These are phyloP conservation scores for Synanthedon andrenaeformis DNA, from an alignment of 2,888 invertebrate species.

Conservation along the genomic window DNA sequence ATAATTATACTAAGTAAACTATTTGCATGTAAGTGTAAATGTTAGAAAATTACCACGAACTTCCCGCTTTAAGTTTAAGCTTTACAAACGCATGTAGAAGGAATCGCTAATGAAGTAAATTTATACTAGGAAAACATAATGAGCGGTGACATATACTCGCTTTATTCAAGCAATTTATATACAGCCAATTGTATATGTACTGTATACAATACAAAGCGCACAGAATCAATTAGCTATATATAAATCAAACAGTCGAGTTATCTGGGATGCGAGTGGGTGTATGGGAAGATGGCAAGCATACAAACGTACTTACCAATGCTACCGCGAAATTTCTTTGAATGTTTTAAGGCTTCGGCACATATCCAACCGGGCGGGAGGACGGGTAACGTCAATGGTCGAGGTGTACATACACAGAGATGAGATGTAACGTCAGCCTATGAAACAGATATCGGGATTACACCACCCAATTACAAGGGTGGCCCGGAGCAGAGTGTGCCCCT, in stretches of 20 bases:
- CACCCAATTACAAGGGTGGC: no score
- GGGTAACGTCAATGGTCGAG: no score
- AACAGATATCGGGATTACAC: no score
- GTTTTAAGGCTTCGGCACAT: constrained; percentile 10
- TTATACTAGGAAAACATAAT: constrained; percentile 24
- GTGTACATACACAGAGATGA: no score
- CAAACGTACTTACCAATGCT: constrained; percentile 7
- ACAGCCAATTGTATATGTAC: neutral
- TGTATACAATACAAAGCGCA: neutral
- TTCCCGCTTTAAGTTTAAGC: neutral
- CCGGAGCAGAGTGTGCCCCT: no score
- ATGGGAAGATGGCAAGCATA: constrained; percentile 4
- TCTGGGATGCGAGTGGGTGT: constrained; percentile 4
- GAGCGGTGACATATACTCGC: constrained; percentile 5
- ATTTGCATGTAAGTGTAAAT: no score
- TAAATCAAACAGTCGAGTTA: neutral
- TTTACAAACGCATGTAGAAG: neutral
- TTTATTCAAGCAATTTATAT: neutral
- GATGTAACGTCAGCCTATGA: no score
- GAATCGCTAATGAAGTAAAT: constrained; percentile 25
- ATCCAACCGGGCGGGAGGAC: no score
- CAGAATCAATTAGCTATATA: neutral
- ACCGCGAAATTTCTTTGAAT: constrained; percentile 16
- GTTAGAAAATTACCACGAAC: no score
- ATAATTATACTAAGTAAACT: no score